Base-by-base conservation (phyloP, 2,797 vertebrate genomes). In the Enteromius thamalakanensis region DNA sequence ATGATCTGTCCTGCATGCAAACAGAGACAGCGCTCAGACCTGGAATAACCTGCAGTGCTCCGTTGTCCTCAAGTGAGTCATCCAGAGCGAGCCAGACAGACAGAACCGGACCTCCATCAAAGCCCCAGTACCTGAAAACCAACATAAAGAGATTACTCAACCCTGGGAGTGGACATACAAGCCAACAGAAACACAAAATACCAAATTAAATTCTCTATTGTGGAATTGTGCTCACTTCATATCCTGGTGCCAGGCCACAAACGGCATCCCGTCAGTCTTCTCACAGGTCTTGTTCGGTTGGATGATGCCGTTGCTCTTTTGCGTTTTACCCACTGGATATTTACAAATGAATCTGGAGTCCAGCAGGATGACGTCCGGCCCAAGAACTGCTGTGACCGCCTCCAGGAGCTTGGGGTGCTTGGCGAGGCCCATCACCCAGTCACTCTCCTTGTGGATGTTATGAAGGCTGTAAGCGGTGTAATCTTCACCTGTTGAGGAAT, bases 341-440 rank as follows among this genome's bases (percentile, higher is more conserved):
- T 95, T 96, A 80, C 95, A 96, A 90, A 96, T 96, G 87, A 96
- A 96, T 58, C 94, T 92, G 14, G 95, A 95, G 89, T 96, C 95
- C 47, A 96, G 91, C 60, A 96, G 90, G 53, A 96, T 91, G 81
- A 96, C 88, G 14, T 96, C 91, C 1, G 91, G 89, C 10, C 94
- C 95, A 85, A 96, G 84, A 83, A 92, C 47, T 5, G 92, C 88
- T 76, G 84, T 89, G 79, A 95, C 84, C 53, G 88, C 87, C 70
- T 89, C 11, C 19, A 95, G 85, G 47, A 95, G 23, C 4, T 83
- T 85, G 42, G 93, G 92, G 86, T 96, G 94, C 82, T 87, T 91
- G 82, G 89, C 90, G 80, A 95, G 86, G 1, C 32, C 86, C 92
- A 90, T 92, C 75, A 94, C 95, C 95, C 95, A 96, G 0, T 90